Base-by-base conservation (phyloP, 2,113 vertebrate species). In the Phaethornis superciliosus region DNA sequence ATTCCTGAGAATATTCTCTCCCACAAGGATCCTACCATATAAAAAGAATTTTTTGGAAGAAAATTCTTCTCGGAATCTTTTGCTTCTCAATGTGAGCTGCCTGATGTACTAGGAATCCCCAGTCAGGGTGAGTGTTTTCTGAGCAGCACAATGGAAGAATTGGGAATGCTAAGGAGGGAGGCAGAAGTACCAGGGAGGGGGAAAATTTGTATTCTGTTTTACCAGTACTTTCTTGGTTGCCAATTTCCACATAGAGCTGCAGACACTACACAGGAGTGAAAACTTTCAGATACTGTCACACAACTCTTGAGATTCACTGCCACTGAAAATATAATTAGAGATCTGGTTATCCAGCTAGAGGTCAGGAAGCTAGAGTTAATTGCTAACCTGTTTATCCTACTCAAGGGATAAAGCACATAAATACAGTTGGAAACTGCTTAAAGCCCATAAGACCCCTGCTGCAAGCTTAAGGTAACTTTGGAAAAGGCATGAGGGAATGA, bases 371-470 rank as follows among this genome's bases (percentile, higher is more conserved):
- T 83, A 86, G 91, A 94, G 96, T 95, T 97, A 97, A 97, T 96
- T 97, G 91, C 94, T 97, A 97, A 97, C 96, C 94, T 96, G 95
- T 96, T 97, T 97, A 96, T 96, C 89, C 94, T 94, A 84, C 96
- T 97, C 96, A 84, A 77, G 97, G 94, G 96, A 96, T 88, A 83
- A 93, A 96, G 88, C 85, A 83, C 70, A 71, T 95, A 96, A 96
- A 96, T 95, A 95, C 94, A 91, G 93, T 92, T 91, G 93, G 91
- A 95, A 96, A 80, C 88, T 58, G 81, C 94, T 91, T 89, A 95
- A 96, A 95, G 93, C 78, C 80, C 95, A 27, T 70, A 94, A 93
- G 85, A 94, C 72, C 62, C 88, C 74, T 90, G 80, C 92, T 78
- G 72, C 35, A 70, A 87, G 78, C 68, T 94, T 94, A 71, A 83